phyloP scores from a whole-genome alignment of 1,140 invertebrate genomes.

The Lucilia cuprina region DNA sequence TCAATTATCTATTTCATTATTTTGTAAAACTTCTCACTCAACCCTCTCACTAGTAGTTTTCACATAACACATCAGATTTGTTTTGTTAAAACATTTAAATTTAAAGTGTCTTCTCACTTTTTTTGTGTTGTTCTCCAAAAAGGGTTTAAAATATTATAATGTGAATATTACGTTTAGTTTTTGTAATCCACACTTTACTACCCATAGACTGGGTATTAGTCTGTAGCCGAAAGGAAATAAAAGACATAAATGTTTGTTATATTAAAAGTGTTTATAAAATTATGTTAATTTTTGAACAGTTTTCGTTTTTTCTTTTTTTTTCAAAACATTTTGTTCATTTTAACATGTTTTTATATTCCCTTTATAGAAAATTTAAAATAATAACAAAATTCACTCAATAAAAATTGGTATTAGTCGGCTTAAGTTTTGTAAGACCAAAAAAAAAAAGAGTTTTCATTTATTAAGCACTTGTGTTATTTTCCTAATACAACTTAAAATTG shows the following conservation, averaged over 20 bases:
- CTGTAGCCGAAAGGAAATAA: not conserved
- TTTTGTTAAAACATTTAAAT: not conserved
- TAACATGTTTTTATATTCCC: not conserved
- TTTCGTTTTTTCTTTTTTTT: not conserved
- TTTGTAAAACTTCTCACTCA: too few relatives aligned
- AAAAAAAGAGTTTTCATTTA: not conserved
- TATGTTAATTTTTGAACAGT: not conserved
- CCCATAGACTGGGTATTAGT: not conserved
- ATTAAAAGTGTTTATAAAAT: not conserved
- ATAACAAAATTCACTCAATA: constrained; percentile 12
- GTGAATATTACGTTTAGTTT: not conserved
- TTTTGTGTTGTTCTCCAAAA: not conserved
- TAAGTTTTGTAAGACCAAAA: not conserved
- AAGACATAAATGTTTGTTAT: not conserved
- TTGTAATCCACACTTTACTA: not conserved
- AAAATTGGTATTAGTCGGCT: constrained; percentile 28
- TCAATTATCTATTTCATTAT: too few relatives aligned
- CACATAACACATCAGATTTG: too few relatives aligned
- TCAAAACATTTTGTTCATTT: not conserved
- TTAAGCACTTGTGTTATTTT: constrained; percentile 19
- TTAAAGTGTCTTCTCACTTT: not conserved
- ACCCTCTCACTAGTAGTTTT: too few relatives aligned
- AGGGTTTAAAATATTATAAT: constrained; percentile 2
- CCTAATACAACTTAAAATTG: not conserved
- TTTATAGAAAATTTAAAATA: too few relatives aligned